Evolutionary conservation across 2,113 vertebrate genomes (phyloP).

Genomic region (Passer montanus): DNA sequence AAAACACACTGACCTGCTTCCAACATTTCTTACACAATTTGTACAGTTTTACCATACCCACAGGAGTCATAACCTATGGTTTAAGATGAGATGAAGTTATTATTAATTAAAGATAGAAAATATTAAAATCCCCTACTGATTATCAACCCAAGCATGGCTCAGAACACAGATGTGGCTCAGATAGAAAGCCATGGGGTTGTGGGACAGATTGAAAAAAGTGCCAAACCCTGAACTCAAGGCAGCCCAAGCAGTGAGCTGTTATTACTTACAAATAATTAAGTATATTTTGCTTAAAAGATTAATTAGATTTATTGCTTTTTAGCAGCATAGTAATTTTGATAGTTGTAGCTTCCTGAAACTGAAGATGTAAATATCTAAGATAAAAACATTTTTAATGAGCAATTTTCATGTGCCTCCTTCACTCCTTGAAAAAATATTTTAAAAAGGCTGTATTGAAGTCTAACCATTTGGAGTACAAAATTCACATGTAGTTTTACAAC

Average conservation of each 20-base stretch:
- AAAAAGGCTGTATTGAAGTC: background rate
- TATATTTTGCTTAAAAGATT: background rate
- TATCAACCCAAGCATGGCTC: background rate
- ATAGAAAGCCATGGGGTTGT: background rate
- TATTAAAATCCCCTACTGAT: background rate
- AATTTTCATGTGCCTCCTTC: background rate
- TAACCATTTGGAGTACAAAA: constrained; percentile 3
- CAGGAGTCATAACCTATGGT: background rate
- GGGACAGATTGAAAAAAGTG: background rate
- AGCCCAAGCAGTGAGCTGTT: background rate
- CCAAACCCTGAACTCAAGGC: background rate
- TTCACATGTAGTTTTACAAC: constrained; percentile 51
- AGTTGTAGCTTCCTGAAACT: background rate
- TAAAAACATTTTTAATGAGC: background rate
- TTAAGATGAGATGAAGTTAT: background rate
- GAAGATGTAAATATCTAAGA: background rate
- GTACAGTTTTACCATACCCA: background rate
- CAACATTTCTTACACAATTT: background rate
- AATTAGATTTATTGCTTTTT: background rate
- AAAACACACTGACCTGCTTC: background rate
- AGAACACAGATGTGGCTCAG: background rate
- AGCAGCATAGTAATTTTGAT: background rate
- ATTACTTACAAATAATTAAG: background rate
- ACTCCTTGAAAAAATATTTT: accelerated
- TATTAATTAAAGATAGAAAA: background rate